Evolutionary conservation across 2,113 vertebrate genomes (phyloP).

Genomic region (Rhea pennata): DNA sequence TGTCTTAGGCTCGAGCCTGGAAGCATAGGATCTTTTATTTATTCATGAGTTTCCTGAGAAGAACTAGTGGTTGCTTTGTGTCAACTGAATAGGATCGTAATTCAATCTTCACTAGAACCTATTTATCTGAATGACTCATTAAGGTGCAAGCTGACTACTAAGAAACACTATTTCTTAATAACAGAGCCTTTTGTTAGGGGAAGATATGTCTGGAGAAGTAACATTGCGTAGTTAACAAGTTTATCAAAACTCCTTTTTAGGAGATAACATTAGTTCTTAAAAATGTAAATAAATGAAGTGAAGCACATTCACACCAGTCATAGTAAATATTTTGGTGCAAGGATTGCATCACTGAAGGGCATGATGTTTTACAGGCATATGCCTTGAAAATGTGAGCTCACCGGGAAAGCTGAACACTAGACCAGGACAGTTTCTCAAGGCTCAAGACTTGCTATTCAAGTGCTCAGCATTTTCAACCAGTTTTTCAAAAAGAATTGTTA

Average conservation of each 20-base stretch:
- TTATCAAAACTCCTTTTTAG: rapidly evolving
- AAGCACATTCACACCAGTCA: neutral
- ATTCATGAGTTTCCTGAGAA: constrained; percentile 83
- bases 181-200: neutral
- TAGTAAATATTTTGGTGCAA: neutral
- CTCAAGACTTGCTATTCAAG: neutral
- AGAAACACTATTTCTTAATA: neutral
- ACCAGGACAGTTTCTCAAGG: neutral
- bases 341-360: rapidly evolving
- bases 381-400: neutral
- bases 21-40: constrained; percentile 80
- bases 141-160: neutral
- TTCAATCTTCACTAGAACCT: constrained; percentile 64
- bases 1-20: neutral
- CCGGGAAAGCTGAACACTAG: too few species aligned
- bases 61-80: constrained; percentile 79
- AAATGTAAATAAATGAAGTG: neutral
- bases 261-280: neutral
- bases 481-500: neutral
- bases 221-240: rapidly evolving
- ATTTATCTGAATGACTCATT: constrained; percentile 11
- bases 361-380: neutral
- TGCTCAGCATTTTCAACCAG: neutral
- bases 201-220: neutral
- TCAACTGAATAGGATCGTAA: constrained; percentile 77